Conservation (phyloP, 1,140 invertebrate genomes). For the Meloidogyne hapla region DNA sequence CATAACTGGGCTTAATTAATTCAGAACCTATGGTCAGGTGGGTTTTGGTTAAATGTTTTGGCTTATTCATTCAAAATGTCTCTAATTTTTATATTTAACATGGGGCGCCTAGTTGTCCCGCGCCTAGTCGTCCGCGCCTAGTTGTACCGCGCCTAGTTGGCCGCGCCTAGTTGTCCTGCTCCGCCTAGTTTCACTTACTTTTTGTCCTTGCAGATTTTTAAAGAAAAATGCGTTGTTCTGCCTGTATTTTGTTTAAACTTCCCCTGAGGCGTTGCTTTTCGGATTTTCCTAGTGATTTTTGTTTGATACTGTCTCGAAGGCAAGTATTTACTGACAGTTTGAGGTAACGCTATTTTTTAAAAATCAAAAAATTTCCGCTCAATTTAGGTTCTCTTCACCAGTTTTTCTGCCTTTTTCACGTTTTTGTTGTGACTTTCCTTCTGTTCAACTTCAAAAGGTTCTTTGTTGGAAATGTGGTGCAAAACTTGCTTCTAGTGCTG, state of each 20-base stretch:
- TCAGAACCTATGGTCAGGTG: too few species aligned
- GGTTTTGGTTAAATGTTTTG: too few species aligned
- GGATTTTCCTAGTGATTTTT: background rate
- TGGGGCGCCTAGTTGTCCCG: too few species aligned
- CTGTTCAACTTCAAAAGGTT: background rate
- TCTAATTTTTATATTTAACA: too few species aligned
- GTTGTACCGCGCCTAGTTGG: too few species aligned
- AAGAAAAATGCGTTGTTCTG: background rate
- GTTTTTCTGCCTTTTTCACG: background rate
- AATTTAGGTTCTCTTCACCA: background rate
- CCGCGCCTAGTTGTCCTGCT: too few species aligned
- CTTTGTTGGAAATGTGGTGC: constrained; percentile 30
- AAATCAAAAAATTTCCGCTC: background rate
- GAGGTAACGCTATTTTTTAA: background rate
- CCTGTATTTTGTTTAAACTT: background rate
- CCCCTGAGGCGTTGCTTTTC: background rate
- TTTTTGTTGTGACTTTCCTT: background rate
- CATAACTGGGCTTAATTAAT: too few species aligned
- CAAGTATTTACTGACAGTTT: background rate
- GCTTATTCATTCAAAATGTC: too few species aligned
- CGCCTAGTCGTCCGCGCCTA: too few species aligned
- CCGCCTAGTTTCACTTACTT: too few species aligned
- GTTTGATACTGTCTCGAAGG: background rate
- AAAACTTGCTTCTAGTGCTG: background rate
- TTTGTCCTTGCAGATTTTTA: background rate